These are phyloP conservation scores for Acanthis flammea DNA, from an alignment of 2,797 vertebrate genomes.

Conservation along the genomic window DNA sequence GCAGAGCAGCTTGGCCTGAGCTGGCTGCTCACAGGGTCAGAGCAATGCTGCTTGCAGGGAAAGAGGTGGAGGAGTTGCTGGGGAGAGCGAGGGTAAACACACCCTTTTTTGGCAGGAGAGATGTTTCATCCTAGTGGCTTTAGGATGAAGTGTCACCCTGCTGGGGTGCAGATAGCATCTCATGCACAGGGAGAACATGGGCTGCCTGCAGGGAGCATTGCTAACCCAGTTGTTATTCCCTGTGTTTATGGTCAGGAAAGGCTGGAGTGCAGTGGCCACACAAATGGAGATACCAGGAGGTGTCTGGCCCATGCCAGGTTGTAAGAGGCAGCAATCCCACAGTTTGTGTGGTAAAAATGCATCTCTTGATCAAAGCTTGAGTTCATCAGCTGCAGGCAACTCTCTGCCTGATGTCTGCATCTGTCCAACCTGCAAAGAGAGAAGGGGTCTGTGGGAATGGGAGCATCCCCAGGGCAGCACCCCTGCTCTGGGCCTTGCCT, in stretches of 20 bases:
- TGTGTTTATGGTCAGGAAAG: background rate
- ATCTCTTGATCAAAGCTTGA: background rate
- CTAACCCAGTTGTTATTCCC: rapidly evolving
- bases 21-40: background rate
- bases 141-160: background rate
- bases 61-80: background rate
- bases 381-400: background rate
- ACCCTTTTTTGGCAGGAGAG: background rate
- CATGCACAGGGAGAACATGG: background rate
- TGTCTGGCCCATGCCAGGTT: background rate
- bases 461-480: background rate
- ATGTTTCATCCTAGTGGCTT: background rate
- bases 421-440: background rate
- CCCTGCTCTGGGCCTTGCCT: background rate
- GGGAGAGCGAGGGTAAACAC: background rate
- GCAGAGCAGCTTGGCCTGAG: background rate
- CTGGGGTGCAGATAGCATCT: background rate
- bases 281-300: background rate
- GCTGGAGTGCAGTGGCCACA: background rate
- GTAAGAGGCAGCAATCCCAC: background rate
- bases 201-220: background rate
- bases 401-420: background rate
- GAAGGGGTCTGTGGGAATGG: rapidly evolving
- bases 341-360: background rate
- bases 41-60: background rate